Conservation (phyloP, 2,888 invertebrate species). For the Acanthosepion pharaonis region DNA sequence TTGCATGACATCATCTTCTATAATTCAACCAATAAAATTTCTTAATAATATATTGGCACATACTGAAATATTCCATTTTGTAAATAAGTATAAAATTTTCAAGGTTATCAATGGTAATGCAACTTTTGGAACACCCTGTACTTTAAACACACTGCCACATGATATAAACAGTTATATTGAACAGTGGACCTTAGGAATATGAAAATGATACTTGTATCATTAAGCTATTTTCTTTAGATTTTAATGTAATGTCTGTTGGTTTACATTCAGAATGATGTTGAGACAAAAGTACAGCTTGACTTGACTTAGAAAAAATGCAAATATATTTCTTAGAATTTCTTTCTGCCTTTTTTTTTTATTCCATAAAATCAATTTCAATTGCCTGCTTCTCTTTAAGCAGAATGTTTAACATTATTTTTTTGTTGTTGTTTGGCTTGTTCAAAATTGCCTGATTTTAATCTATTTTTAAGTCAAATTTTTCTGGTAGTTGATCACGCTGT, state of each 20-base stretch:
- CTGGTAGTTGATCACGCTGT: background rate
- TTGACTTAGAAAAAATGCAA: background rate
- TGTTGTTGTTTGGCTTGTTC: background rate
- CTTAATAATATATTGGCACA: too few relatives aligned
- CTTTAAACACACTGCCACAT: too few relatives aligned
- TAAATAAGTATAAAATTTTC: too few relatives aligned
- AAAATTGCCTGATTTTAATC: background rate
- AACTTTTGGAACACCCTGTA: too few relatives aligned
- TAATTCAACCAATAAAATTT: too few relatives aligned
- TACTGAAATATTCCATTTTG: too few relatives aligned
- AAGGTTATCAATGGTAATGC: too few relatives aligned
- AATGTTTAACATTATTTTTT: background rate
- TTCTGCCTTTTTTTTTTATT: background rate
- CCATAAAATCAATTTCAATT: slow-evolving; percentile 1
- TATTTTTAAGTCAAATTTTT: background rate
- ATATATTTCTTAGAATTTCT: too few relatives aligned
- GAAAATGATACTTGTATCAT: background rate
- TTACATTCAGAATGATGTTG: background rate
- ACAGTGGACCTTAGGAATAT: too few relatives aligned
- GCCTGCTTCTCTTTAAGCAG: background rate
- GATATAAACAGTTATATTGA: too few relatives aligned
- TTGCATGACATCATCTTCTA: too few relatives aligned
- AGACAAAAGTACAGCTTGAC: background rate
- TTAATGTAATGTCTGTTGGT: background rate
- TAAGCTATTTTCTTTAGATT: background rate